These are phyloP conservation scores for Plestiodon gilberti DNA, from an alignment of 2,113 vertebrate species.

Conservation along the genomic window DNA sequence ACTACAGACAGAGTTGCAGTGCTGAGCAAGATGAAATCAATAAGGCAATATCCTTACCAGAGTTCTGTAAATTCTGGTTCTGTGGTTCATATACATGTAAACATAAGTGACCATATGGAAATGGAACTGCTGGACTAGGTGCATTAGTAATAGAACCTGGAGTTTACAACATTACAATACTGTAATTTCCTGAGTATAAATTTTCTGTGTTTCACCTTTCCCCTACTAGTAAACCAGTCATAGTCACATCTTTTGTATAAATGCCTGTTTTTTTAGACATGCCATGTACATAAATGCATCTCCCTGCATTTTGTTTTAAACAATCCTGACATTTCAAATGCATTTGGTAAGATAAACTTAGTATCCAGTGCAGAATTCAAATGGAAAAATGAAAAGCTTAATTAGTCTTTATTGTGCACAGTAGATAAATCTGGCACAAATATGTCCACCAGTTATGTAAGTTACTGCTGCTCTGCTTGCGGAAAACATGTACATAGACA, in stretches of 20 bases:
- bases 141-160: constrained; percentile 3
- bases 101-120: background rate
- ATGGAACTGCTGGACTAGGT: background rate
- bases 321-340: background rate
- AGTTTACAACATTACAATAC: background rate
- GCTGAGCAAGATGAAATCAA: background rate
- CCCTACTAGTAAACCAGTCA: background rate
- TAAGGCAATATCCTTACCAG: background rate
- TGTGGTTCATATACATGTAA: background rate
- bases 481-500: constrained; percentile 64
- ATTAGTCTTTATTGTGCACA: constrained; percentile 27
- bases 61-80: background rate
- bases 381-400: constrained; percentile 33
- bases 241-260: background rate
- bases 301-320: constrained; percentile 2
- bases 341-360: constrained; percentile 13
- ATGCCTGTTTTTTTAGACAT: background rate
- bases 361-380: constrained; percentile 33
- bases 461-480: constrained; percentile 53
- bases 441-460: constrained; percentile 22
- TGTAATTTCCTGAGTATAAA: background rate
- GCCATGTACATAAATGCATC: constrained; percentile 7
- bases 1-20: background rate
- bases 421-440: constrained; percentile 50
- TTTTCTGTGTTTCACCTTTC: constrained; percentile 22